Conservation (phyloP, 2,113 vertebrate genomes). For the Chaenocephalus aceratus region DNA sequence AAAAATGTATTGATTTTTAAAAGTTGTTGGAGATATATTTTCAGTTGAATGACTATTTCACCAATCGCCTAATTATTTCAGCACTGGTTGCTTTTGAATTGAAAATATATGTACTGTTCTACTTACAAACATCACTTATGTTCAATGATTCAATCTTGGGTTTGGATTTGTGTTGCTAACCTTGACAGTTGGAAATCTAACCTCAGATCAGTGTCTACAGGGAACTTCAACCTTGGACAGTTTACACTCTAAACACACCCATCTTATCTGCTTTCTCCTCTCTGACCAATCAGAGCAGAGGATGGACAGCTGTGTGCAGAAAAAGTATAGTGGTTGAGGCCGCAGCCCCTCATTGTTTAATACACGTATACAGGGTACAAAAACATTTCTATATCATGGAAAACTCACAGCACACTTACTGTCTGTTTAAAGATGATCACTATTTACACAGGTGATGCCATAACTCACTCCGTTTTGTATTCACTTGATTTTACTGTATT, state of each 20-base stretch:
- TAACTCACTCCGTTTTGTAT: too few relatives aligned
- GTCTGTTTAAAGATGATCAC: too few relatives aligned
- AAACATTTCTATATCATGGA: too few relatives aligned
- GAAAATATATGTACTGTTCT: not conserved
- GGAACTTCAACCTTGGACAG: conserved; percentile 53
- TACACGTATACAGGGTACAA: too few relatives aligned
- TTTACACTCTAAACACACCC: conserved; percentile 67
- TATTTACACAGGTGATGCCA: too few relatives aligned
- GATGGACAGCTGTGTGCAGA: conserved; percentile 17
- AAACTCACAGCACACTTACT: too few relatives aligned
- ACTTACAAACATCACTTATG: not conserved
- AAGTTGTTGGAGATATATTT: too few relatives aligned
- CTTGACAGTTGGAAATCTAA: conserved; percentile 38
- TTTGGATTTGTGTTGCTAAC: conserved; percentile 2
- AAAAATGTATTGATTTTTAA: too few relatives aligned
- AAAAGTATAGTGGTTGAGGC: too few relatives aligned
- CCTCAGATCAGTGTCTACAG: conserved; percentile 38
- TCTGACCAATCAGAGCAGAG: conserved; percentile 43
- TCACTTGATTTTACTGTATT: too few relatives aligned
- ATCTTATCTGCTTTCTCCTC: conserved; percentile 50
- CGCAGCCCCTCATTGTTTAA: too few relatives aligned
- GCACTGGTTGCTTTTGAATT: not conserved
- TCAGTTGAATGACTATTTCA: not conserved
- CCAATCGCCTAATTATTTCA: not conserved
- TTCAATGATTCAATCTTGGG: not conserved